Conservation (phyloP, 1,140 invertebrate genomes). For the Cheumatopsyche charites region DNA sequence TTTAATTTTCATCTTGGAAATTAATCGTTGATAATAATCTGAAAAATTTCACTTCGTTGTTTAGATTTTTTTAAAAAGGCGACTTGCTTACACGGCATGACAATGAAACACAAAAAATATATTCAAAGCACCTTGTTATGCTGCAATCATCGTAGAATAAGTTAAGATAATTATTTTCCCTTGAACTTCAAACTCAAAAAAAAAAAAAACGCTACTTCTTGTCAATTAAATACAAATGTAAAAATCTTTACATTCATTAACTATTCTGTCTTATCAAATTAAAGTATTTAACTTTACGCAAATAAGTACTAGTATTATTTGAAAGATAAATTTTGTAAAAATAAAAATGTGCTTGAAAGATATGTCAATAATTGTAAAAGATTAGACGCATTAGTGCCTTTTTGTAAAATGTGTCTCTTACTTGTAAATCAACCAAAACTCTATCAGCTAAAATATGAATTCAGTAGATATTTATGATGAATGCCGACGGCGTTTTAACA, state of each 20-base stretch:
- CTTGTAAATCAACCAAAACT: neutral
- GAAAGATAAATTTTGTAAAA: neutral
- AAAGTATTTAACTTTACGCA: neutral
- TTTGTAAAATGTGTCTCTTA: constrained; percentile 15
- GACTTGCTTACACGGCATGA: no score
- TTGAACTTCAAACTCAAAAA: neutral
- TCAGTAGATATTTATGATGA: no score
- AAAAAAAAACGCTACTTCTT: neutral
- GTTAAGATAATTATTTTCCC: neutral
- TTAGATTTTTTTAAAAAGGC: no score
- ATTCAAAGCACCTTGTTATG: constrained; percentile 23
- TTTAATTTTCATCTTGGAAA: no score
- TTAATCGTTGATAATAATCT: no score
- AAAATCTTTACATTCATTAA: no score
- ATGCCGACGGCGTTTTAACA: no score
- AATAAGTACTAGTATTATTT: neutral
- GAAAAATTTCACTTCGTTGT: no score
- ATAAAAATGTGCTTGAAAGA: neutral
- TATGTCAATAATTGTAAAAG: constrained; percentile 16
- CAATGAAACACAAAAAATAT: neutral
- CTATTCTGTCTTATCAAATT: no score
- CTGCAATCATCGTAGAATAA: constrained; percentile 10
- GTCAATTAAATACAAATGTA: no score
- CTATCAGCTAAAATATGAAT: no score
- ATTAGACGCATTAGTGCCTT: constrained; percentile 19